Conservation (phyloP, 2,113 vertebrate species). For the Aix galericulata region DNA sequence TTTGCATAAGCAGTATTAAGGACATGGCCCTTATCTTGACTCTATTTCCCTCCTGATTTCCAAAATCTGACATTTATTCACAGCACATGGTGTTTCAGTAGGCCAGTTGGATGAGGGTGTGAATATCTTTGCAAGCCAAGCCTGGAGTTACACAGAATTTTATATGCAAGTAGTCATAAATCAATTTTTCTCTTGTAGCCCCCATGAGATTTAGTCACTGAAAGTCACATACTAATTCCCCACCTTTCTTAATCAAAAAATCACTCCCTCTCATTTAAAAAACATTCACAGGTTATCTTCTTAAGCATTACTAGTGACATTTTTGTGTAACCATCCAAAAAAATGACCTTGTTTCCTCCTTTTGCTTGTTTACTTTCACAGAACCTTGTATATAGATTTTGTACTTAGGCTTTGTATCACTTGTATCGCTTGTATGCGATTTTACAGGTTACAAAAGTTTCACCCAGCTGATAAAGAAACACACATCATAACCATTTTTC, state of each 20-base stretch:
- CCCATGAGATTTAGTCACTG: neutral
- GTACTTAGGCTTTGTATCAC: neutral
- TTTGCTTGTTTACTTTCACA: neutral
- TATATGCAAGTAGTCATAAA: neutral
- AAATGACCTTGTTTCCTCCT: neutral
- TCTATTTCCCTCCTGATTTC: neutral
- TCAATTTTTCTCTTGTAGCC: neutral
- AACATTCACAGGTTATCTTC: neutral
- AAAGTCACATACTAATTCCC: neutral
- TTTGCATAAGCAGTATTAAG: neutral
- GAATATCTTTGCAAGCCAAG: neutral
- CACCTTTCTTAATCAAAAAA: neutral
- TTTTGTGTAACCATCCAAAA: neutral
- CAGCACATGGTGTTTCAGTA: neutral
- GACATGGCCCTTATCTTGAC: neutral
- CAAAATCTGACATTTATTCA: neutral
- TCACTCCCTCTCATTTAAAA: neutral
- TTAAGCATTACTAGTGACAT: neutral
- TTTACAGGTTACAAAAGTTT: neutral
- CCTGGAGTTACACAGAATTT: neutral
- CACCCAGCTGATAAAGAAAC: neutral
- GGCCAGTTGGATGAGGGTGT: neutral
- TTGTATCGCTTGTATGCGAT: neutral
- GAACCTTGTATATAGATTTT: neutral
- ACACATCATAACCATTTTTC: neutral